Conservation (phyloP, 1,140 invertebrate genomes). For the Orius insidiosus region DNA sequence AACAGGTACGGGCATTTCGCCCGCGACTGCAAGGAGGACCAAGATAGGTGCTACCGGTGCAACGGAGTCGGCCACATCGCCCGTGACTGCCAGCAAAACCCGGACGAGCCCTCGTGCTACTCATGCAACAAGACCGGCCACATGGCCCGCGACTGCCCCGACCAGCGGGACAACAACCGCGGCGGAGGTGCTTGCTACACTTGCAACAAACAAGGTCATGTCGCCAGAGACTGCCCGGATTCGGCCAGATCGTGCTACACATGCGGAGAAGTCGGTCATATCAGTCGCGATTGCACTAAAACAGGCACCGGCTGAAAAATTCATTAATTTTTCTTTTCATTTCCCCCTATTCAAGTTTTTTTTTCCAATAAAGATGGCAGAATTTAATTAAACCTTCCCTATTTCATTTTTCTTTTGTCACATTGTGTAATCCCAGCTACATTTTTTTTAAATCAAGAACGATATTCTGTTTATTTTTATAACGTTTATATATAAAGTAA, state of each 20-base stretch:
- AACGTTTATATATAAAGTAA: no score
- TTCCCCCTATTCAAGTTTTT: no score
- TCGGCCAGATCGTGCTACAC: slow-evolving; percentile 67
- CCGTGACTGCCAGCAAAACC: slow-evolving; percentile 68
- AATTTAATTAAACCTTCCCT: no score
- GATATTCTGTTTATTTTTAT: no score
- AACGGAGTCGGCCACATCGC: slow-evolving; percentile 74
- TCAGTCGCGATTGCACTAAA: slow-evolving; percentile 63
- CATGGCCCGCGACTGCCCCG: slow-evolving; percentile 80
- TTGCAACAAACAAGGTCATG: slow-evolving; percentile 75
- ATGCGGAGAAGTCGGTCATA: slow-evolving; percentile 75
- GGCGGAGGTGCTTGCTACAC: slow-evolving; percentile 59
- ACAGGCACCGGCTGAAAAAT: no score
- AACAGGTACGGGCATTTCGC: slow-evolving; percentile 85
- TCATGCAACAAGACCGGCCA: slow-evolving; percentile 77
- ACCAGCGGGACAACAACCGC: slow-evolving; percentile 33
- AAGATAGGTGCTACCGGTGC: slow-evolving; percentile 66
- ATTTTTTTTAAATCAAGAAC: no score
- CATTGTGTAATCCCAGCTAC: no score
- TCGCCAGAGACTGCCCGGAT: slow-evolving; percentile 75
- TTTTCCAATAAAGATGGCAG: no score
- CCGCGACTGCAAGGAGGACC: slow-evolving; percentile 74
- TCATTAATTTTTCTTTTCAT: no score
- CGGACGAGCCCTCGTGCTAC: slow-evolving; percentile 67
- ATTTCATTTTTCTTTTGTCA: no score